Percentiles rank a stretch among this genome's conserved stretches.
Conservation (phyloP, 2,797 vertebrate genomes). For the Cuniculus paca region DNA sequence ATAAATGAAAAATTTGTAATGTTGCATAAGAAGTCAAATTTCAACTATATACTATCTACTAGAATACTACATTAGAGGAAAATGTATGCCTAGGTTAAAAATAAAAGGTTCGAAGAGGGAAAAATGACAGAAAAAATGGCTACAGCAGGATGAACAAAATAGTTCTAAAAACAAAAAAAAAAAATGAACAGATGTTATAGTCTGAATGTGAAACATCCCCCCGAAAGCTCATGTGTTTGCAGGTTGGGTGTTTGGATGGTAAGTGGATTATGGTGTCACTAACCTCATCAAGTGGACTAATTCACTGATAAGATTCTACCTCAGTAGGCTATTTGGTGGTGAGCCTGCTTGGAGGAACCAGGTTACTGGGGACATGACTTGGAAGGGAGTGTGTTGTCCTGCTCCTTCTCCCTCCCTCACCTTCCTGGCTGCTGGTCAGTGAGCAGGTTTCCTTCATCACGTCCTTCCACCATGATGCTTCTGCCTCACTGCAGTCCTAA, state of each 20-base stretch:
- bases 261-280: not conserved
- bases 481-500: not conserved
- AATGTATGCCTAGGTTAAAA: not conserved
- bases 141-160: not conserved
- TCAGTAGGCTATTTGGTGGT: not conserved
- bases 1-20: not conserved
- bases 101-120: not conserved
- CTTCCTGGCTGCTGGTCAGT: not conserved
- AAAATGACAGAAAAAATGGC: not conserved
- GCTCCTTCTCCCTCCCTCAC: not conserved
- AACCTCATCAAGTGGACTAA: not conserved
- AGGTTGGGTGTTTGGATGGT: not conserved
- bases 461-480: not conserved
- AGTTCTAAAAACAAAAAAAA: not conserved
- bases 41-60: not conserved
- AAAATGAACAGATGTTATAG: not conserved
- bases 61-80: not conserved
- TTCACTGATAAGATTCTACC: not conserved
- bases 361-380: not conserved
- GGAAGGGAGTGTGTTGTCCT: not conserved
- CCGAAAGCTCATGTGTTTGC: not conserved
- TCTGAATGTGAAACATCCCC: not conserved
- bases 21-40: not conserved
- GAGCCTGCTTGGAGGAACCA: not conserved
- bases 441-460: not conserved